Percentiles rank a stretch among this genome's conserved stretches.
phyloP scores from a whole-genome alignment of 1,140 invertebrate species.

The Zaprionus inermis region DNA sequence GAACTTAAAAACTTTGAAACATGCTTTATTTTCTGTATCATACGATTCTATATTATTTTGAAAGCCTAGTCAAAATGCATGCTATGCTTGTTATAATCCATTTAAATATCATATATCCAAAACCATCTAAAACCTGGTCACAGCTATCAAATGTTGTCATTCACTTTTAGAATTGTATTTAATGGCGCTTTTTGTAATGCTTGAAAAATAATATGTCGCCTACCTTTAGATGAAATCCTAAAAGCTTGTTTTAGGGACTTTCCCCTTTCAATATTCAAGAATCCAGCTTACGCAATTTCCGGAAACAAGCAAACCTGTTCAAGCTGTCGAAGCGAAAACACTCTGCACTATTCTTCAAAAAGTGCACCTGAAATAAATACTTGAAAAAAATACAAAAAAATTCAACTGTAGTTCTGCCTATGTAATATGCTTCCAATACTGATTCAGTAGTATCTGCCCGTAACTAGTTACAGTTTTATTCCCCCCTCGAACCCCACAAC shows the following conservation, averaged over 20 bases:
- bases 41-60: slow-evolving; percentile 44
- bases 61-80: slow-evolving; percentile 68
- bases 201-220: slow-evolving; percentile 49
- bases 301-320: slow-evolving; percentile 11
- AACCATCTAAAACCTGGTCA: slow-evolving; percentile 23
- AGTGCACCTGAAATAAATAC: slow-evolving; percentile 44
- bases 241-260: slow-evolving; percentile 31
- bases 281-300: not conserved
- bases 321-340: not conserved
- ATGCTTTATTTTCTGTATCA: slow-evolving; percentile 45
- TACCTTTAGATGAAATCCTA: slow-evolving; percentile 53
- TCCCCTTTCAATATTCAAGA: not conserved
- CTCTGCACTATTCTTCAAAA: slow-evolving; percentile 29
- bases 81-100: slow-evolving; percentile 55
- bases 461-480: slow-evolving; percentile 55
- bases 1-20: slow-evolving; percentile 30
- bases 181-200: slow-evolving; percentile 69
- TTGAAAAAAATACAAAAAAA: slow-evolving; percentile 16
- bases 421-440: slow-evolving; percentile 53
- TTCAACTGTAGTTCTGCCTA: slow-evolving; percentile 41
- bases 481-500: slow-evolving; percentile 32
- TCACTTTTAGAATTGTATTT: slow-evolving; percentile 47
- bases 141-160: slow-evolving; percentile 19
- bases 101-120: slow-evolving; percentile 9
- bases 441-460: slow-evolving; percentile 65